Evolutionary conservation across 2,888 invertebrate species (phyloP), one percentile per base, ranked within the genome.

Genomic region (Sinodicranocentrus sp.): DNA sequence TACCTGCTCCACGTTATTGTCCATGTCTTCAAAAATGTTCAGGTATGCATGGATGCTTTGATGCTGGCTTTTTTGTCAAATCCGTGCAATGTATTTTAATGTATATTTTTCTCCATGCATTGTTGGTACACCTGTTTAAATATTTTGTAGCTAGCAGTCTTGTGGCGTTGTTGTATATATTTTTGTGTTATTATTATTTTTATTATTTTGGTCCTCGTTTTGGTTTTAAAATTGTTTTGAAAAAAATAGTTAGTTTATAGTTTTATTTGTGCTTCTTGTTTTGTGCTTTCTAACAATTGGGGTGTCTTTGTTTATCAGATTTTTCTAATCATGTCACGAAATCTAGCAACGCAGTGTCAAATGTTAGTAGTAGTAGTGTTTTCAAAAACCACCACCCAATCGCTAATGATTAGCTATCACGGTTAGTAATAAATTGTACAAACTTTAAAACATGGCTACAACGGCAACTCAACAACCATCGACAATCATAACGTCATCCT

Each of bases 401-500:
- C 61, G 61, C 25, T 61, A 61, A 28, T 1, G 3, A 26, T 26
- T 26, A 26, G 28, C 28, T 63, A 25, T 63, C 21, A 57, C 5
- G n/a, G 17, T n/a, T 48, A 48, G 48, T n/a, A n/a, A 48, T 57
- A 23, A 48, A 21, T 25, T 10, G 52, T 52, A 52, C 10, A 52
- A 17, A 52, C n/a, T n/a, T 28, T 48, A 26, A 48, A 8, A 21
- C 17, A 77, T 77, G 77, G 78, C 78, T 3, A 78, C 70, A 13
- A 57, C 77, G 65, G 25, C 67, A 6, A 17, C 48, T 15, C 65
- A 65, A 5, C 65, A 73, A 21, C 33, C 43, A 73, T n/a, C 59
- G 23, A 43, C 75, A 6, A 57, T 57, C 39, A 61, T 59, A 43
- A 59, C 78, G n/a, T 71, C 79, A 10, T 67, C 79, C 54, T 68